These are phyloP conservation scores for Cardiocondyla obscurior DNA, from an alignment of 1,140 invertebrate genomes.

Conservation along the genomic window DNA sequence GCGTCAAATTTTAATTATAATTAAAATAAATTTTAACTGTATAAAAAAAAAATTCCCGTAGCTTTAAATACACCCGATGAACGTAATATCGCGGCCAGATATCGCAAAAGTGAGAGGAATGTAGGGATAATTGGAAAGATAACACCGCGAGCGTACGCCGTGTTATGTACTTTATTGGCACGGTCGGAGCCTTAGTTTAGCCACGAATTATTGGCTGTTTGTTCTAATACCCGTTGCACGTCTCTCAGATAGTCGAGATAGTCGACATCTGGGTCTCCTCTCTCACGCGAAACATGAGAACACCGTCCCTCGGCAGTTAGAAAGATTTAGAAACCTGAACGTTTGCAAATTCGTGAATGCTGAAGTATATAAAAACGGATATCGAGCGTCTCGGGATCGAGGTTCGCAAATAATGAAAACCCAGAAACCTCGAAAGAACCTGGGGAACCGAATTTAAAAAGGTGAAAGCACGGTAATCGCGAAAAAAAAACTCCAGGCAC, in stretches of 20 bases:
- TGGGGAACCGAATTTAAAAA: background rate
- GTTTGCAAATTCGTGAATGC: background rate
- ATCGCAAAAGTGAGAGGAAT: conserved; percentile 42
- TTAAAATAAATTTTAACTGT: too few relatives aligned
- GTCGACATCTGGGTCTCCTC: background rate
- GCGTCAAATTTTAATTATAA: too few relatives aligned
- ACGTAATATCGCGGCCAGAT: conserved; percentile 33
- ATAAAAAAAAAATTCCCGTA: background rate
- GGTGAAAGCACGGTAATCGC: background rate
- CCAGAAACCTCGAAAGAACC: background rate
- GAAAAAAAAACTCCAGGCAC: background rate
- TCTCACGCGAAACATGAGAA: conserved; percentile 29
- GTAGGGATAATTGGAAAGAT: conserved; percentile 69
- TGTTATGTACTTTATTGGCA: conserved; percentile 58
- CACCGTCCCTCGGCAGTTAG: conserved; percentile 7
- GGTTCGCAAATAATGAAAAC: background rate
- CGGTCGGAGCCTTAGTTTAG: background rate
- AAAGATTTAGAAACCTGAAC: background rate
- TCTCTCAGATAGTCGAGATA: conserved; percentile 7
- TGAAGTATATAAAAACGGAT: too few relatives aligned
- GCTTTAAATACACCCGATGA: conserved; percentile 13
- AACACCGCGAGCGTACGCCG: conserved; percentile 37
- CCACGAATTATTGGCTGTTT: conserved; percentile 44
- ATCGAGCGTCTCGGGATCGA: background rate
- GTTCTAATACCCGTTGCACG: conserved; percentile 42